phyloP scores from a whole-genome alignment of 2,888 invertebrate species.

The Tineola bisselliella region DNA sequence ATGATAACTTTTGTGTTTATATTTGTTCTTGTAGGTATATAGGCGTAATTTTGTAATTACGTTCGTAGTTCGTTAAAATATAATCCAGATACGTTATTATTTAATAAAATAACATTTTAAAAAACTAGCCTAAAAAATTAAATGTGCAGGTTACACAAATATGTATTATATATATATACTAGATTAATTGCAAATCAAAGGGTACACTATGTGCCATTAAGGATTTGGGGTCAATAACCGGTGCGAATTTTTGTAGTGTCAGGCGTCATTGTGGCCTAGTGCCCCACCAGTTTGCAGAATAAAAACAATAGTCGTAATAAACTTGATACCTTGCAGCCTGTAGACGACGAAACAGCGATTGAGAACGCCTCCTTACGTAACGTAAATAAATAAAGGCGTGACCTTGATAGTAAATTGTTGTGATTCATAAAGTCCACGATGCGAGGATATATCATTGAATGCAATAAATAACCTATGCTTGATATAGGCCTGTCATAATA shows the following conservation, averaged over 20 bases:
- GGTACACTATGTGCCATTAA: conserved; percentile 21
- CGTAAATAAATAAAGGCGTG: conserved; percentile 5
- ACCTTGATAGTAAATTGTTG: conserved; percentile 3
- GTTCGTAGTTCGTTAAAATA: too few relatives aligned
- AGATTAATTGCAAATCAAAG: neutral
- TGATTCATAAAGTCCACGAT: neutral
- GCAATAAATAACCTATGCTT: neutral
- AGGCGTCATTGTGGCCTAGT: neutral
- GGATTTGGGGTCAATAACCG: conserved; percentile 31
- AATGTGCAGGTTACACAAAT: too few relatives aligned
- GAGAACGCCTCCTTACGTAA: neutral
- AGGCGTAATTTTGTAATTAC: too few relatives aligned
- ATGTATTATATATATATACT: neutral
- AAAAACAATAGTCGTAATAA: conserved; percentile 1
- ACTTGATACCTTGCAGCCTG: neutral
- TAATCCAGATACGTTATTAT: too few relatives aligned
- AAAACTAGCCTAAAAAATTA: too few relatives aligned
- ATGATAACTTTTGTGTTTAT: too few relatives aligned
- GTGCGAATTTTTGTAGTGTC: conserved; percentile 18
- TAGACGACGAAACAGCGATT: neutral
- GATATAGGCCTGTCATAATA: too few relatives aligned
- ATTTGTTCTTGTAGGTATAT: too few relatives aligned
- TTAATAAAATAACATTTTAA: too few relatives aligned
- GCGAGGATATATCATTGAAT: neutral
- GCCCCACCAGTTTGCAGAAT: neutral